A percentile compares a stretch with the other conserved stretches of the same genome.
Evolutionary conservation across 1,140 invertebrate species (phyloP).

Genomic region (Rhagoletis zephyria): DNA sequence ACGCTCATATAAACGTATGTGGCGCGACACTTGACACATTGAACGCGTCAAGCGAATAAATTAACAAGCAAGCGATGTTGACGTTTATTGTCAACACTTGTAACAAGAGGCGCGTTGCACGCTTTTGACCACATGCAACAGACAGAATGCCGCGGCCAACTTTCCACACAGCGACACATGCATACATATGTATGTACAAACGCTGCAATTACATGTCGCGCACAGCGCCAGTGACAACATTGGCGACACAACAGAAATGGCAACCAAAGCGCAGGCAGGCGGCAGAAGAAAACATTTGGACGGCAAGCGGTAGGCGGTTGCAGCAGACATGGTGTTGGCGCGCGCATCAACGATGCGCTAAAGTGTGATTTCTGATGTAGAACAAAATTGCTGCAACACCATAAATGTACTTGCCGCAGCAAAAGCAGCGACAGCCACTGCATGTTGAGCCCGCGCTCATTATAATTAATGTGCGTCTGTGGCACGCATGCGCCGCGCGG

Average conservation of each 20-base stretch:
- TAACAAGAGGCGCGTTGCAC: slow-evolving; percentile 56
- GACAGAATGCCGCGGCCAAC: not conserved
- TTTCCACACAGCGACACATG: not conserved
- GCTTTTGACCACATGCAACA: slow-evolving; percentile 41
- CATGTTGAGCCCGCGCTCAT: not conserved
- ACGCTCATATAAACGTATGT: not conserved
- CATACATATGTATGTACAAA: not conserved
- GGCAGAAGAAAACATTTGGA: not conserved
- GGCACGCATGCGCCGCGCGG: slow-evolving; percentile 19
- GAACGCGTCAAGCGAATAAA: slow-evolving; percentile 57
- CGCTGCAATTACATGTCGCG: slow-evolving; percentile 20
- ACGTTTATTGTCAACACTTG: slow-evolving; percentile 59
- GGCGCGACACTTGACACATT: slow-evolving; percentile 46
- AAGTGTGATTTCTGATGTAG: slow-evolving; percentile 45
- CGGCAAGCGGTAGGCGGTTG: not conserved
- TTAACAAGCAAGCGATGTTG: slow-evolving; percentile 56
- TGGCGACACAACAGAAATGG: not conserved
- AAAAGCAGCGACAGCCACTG: not conserved
- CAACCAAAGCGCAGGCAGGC: not conserved
- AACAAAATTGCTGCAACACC: slow-evolving; percentile 28
- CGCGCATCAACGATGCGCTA: not conserved
- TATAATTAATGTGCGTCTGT: slow-evolving; percentile 44
- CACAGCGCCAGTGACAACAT: slow-evolving; percentile 18
- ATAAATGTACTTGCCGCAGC: slow-evolving; percentile 36
- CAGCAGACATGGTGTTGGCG: not conserved